Evolutionary conservation across 2,888 invertebrate species (phyloP).

Genomic region (Sphecodes monilicornis): DNA sequence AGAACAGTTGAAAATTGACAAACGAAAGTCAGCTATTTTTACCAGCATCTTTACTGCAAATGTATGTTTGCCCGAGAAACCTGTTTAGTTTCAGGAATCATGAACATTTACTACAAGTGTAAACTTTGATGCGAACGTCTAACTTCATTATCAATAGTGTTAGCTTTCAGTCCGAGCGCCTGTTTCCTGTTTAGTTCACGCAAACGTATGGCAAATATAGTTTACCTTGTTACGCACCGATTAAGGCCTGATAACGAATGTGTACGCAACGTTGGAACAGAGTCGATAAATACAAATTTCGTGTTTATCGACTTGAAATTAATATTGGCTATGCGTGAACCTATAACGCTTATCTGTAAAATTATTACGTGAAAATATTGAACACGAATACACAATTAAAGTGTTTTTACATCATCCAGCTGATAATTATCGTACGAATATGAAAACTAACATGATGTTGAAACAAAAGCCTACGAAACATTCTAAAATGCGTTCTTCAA

Average conservation of each 20-base stretch:
- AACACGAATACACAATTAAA: not conserved
- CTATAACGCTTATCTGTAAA: not conserved
- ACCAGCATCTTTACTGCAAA: not conserved
- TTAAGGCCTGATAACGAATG: not conserved
- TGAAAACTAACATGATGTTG: not conserved
- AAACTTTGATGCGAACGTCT: not conserved
- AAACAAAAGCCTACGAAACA: not conserved
- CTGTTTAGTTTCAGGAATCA: not conserved
- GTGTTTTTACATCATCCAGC: not conserved
- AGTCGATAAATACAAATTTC: conserved; percentile 12
- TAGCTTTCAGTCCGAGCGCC: not conserved
- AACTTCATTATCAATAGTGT: conserved; percentile 11
- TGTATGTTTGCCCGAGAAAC: not conserved
- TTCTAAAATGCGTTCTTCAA: too few species aligned
- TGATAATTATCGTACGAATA: too few species aligned
- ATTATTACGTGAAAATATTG: not conserved
- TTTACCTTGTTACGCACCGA: conserved; percentile 20
- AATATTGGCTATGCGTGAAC: not conserved
- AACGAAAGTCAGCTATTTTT: not conserved
- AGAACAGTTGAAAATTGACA: too few species aligned
- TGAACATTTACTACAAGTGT: not conserved
- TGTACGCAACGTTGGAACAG: not conserved
- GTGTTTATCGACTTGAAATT: not conserved
- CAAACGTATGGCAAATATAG: conserved; percentile 12
- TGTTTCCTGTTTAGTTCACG: not conserved